phyloP scores from a whole-genome alignment of 23 tunicate genomes.

The Corella eumyota region DNA sequence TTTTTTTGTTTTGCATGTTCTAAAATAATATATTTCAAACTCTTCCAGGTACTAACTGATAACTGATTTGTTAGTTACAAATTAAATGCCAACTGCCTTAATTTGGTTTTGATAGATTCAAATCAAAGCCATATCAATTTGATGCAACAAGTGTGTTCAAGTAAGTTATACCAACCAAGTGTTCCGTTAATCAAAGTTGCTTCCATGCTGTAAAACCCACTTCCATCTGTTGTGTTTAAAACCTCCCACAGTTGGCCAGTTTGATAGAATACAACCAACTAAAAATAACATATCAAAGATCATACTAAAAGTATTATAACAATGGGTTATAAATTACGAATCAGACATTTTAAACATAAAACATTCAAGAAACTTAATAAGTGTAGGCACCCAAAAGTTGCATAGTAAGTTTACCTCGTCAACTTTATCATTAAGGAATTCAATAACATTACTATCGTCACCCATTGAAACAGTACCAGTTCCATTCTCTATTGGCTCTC shows the following conservation, averaged over 20 bases:
- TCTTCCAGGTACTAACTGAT: too few species aligned
- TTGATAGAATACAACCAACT: constrained; percentile 14
- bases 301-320: not conserved
- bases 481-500: constrained; percentile 1
- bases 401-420: constrained; percentile 1
- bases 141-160: too few species aligned
- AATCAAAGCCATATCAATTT: too few species aligned
- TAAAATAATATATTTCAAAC: too few species aligned
- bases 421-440: constrained; percentile 5
- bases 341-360: not conserved
- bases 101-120: too few species aligned
- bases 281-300: not conserved
- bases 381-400: too few species aligned
- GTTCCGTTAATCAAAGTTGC: too few species aligned
- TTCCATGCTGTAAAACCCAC: not conserved
- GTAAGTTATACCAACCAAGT: too few species aligned
- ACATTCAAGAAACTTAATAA: not conserved
- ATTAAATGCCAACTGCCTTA: too few species aligned
- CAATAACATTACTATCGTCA: not conserved
- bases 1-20: too few species aligned
- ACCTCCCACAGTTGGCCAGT: constrained; percentile 1
- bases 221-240: constrained; percentile 11
- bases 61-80: too few species aligned
- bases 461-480: not conserved
- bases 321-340: not conserved